Evolutionary conservation across 2,113 vertebrate genomes (phyloP).

Genomic region (Peromyscus polionotus): DNA sequence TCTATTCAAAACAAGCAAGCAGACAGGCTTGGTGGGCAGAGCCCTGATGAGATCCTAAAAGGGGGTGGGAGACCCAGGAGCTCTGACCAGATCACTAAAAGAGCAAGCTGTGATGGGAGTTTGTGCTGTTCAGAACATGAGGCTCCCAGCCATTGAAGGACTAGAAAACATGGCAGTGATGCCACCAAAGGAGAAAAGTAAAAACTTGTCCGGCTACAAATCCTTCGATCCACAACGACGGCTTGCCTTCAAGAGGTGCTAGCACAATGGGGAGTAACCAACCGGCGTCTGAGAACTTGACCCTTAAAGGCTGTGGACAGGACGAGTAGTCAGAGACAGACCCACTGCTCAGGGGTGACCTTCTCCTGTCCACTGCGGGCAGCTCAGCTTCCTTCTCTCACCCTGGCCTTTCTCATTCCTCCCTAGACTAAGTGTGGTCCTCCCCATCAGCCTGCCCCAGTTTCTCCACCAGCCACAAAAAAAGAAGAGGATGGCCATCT

Average conservation of each 20-base stretch:
- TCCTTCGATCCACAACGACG: background rate
- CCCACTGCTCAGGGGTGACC: background rate
- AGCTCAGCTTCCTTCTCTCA: background rate
- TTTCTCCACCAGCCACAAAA: background rate
- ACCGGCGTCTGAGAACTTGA: background rate
- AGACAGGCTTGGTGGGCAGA: background rate
- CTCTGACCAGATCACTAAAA: background rate
- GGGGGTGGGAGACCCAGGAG: background rate
- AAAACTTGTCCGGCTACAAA: background rate
- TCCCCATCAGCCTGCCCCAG: background rate
- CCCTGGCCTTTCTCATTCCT: background rate
- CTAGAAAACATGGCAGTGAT: background rate
- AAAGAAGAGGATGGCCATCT: background rate
- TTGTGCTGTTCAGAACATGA: background rate
- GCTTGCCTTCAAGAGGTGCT: too few species aligned
- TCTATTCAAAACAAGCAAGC: background rate
- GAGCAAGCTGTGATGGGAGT: background rate
- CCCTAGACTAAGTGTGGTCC: background rate
- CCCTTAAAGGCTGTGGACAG: background rate
- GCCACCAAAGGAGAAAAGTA: background rate
- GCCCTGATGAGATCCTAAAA: background rate
- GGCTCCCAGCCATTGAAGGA: background rate
- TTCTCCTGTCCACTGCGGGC: background rate
- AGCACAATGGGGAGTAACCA: background rate
- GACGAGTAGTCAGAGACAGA: background rate